These are phyloP conservation scores for Sardinella longiceps DNA, from an alignment of 2,797 vertebrate species.

Conservation along the genomic window DNA sequence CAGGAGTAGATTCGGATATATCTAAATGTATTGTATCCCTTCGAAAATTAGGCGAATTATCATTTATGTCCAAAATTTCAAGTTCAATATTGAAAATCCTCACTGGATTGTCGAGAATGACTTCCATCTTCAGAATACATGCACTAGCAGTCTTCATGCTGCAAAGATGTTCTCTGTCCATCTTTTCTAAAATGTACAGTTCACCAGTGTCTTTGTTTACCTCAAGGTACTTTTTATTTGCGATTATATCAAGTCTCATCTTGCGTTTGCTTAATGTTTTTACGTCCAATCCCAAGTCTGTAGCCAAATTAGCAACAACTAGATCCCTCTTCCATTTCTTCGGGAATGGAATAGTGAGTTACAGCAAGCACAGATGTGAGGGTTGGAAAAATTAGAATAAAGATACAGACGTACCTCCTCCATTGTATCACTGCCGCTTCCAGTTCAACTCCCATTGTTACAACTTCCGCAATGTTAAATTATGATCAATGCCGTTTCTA, in stretches of 20 bases:
- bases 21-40: slow-evolving; percentile 29
- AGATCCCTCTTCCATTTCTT: slow-evolving; percentile 53
- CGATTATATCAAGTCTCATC: slow-evolving; percentile 37
- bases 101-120: slow-evolving; percentile 40
- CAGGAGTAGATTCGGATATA: slow-evolving; percentile 38
- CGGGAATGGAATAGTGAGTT: slow-evolving; percentile 51
- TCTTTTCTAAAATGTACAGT: slow-evolving; percentile 44
- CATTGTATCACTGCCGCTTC: background rate
- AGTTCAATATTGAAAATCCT: slow-evolving; percentile 43
- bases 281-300: slow-evolving; percentile 47
- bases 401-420: slow-evolving; percentile 37
- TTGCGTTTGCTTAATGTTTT: slow-evolving; percentile 40
- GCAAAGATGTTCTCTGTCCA: slow-evolving; percentile 63
- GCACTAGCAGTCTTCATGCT: slow-evolving; percentile 33
- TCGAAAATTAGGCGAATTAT: slow-evolving; percentile 45
- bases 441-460: slow-evolving; percentile 34
- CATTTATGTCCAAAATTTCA: slow-evolving; percentile 51
- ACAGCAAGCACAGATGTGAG: slow-evolving; percentile 18
- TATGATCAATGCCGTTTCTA: background rate
- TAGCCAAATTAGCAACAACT: slow-evolving; percentile 48
- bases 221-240: slow-evolving; percentile 44
- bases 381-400: slow-evolving; percentile 25
- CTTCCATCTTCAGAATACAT: slow-evolving; percentile 55
- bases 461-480: background rate
- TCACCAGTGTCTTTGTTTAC: slow-evolving; percentile 49